These are phyloP conservation scores for Lamellibrachia satsuma DNA, from an alignment of 2,888 invertebrate genomes.

Conservation along the genomic window DNA sequence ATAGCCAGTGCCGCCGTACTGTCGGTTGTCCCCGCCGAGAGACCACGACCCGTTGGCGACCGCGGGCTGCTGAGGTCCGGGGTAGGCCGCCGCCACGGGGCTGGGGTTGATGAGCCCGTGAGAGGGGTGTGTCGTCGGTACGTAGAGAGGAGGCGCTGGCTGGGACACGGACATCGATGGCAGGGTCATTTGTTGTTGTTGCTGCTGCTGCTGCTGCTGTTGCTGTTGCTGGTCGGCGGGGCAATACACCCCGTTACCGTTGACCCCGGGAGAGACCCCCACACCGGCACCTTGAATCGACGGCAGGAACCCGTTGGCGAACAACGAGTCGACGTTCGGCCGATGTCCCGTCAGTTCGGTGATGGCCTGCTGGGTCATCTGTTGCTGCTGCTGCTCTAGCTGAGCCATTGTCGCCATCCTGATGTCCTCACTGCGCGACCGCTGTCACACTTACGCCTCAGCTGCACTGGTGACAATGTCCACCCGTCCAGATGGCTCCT, in stretches of 20 bases:
- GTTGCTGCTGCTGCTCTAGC: neutral
- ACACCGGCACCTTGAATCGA: neutral
- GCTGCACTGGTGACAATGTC: neutral
- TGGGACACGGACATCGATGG: neutral
- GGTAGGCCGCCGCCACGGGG: neutral
- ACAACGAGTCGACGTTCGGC: neutral
- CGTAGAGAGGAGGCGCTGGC: conserved; percentile 1
- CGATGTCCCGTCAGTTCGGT: neutral
- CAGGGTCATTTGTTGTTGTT: neutral
- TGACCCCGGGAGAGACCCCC: neutral
- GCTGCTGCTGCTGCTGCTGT: neutral
- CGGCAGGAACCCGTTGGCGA: conserved; percentile 3
- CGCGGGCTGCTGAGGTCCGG: neutral
- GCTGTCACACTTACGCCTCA: neutral
- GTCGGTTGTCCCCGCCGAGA: neutral
- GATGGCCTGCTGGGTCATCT: neutral
- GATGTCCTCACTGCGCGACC: neutral
- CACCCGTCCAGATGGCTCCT: neutral
- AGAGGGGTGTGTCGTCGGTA: neutral
- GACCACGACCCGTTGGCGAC: neutral
- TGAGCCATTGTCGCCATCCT: neutral
- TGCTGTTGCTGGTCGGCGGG: neutral
- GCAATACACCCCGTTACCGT: neutral
- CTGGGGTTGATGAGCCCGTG: neutral
- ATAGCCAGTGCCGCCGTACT: neutral